These are phyloP conservation scores for Drosophila antonietae DNA, from an alignment of 2,888 invertebrate species.

Conservation along the genomic window DNA sequence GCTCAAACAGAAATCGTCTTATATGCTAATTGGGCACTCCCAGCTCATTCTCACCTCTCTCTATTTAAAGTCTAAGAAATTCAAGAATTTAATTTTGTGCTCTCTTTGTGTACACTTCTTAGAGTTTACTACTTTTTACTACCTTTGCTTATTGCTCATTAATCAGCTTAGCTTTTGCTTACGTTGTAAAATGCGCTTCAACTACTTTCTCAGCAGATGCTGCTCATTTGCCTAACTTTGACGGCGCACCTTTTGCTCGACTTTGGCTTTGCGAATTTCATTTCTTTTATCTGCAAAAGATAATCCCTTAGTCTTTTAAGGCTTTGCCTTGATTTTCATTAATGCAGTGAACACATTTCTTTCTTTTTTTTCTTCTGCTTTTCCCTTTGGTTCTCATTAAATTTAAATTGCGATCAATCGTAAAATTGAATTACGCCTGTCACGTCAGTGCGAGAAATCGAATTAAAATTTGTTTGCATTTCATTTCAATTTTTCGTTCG, in stretches of 20 bases:
- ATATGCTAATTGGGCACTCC: not conserved
- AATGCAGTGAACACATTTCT: conserved; percentile 20
- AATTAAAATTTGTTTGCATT: conserved; percentile 52
- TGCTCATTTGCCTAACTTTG: conserved; percentile 54
- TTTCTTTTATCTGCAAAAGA: conserved; percentile 31
- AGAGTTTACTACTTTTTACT: not conserved
- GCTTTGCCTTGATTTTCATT: conserved; percentile 34
- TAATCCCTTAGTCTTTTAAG: conserved; percentile 48
- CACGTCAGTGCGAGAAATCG: conserved; percentile 29
- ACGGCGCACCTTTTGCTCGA: conserved; percentile 20
- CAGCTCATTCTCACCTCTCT: not conserved
- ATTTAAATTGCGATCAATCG: conserved; percentile 54
- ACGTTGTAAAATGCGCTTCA: conserved; percentile 41
- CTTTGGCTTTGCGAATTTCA: conserved; percentile 37
- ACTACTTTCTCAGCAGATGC: conserved; percentile 58
- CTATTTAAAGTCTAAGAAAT: not conserved
- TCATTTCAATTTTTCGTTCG: conserved; percentile 26
- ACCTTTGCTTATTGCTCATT: not conserved
- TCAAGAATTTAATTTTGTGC: not conserved
- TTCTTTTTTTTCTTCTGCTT: not conserved
- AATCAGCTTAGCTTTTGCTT: conserved; percentile 49
- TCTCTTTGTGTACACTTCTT: not conserved
- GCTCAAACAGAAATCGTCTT: too few species aligned
- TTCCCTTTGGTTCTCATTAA: conserved; percentile 36
- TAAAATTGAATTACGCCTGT: conserved; percentile 57